Evolutionary conservation across 2,888 invertebrate genomes (phyloP), one percentile per base, ranked within the genome.

Genomic region (Drosophila anceps): DNA sequence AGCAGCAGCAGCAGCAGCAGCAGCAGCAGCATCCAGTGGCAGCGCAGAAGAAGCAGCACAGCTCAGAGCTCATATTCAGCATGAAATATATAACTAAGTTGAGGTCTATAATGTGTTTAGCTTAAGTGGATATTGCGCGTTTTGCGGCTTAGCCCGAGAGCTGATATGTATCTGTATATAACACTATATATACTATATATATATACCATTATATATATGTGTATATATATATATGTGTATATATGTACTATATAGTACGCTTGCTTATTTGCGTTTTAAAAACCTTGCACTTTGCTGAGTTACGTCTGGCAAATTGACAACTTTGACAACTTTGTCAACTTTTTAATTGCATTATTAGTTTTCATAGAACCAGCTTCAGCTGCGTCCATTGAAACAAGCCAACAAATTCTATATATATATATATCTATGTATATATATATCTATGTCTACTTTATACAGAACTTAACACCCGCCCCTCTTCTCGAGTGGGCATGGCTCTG

Each of bases 271-370:
- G 83, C 84, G 84, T 86, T 82, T 84, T 82, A 70, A 80, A 77
- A 62, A 78, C 84, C 71, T 80, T 75, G 82, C 82, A 81, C 81
- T 84, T 33, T 69, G 82, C 62, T 62, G 70, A 86, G 69, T 73
- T 76, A 62, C 71, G 48, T 29, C 68, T 74, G 67, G 68, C 82
- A 85, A 71, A 37, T 54, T 54, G 54, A 54, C 54, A 54, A 54
- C 54, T 54, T 76, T 80, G 87, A 82, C 87, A 82, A 84, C 78
- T 75, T 82, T 84, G 83, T 80, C 78, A 80, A 80, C 70, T 68
- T 79, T 81, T 84, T 84, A 87, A 84, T 87, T 80, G 81, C 84
- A 84, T 84, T 84, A 87, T 84, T 84, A 82, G 84, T 84, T 84
- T 87, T 82, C 78, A 84, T 70, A 67, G 87, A 55, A 48, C 29